Percentiles rank a stretch among this genome's conserved stretches.
phyloP scores from a whole-genome alignment of 2,888 invertebrate genomes.

The Rosalia funebris region DNA sequence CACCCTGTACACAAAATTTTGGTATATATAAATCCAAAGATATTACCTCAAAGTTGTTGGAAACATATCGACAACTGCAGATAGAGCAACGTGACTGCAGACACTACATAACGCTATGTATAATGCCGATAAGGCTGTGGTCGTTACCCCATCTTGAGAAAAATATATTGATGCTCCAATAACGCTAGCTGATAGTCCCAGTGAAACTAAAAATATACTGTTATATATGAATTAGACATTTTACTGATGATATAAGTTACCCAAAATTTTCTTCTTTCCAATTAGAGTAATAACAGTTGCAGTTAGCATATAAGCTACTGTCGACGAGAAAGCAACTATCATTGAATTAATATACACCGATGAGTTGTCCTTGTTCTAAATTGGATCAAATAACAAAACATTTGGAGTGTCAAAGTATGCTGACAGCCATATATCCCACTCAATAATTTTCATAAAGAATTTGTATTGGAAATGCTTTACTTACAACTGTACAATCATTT shows the following conservation, averaged over 20 bases:
- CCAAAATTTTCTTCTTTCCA: constrained; percentile 67
- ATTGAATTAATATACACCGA: constrained; percentile 75
- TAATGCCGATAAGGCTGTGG: constrained; percentile 62
- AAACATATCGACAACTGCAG: constrained; percentile 73
- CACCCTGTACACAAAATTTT: no score
- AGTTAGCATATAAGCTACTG: constrained; percentile 72
- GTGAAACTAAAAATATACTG: constrained; percentile 1
- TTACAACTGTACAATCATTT: constrained; percentile 41
- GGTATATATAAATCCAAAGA: no score
- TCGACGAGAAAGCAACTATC: constrained; percentile 71
- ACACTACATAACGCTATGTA: constrained; percentile 69
- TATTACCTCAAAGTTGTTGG: constrained; percentile 75
- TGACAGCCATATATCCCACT: no score
- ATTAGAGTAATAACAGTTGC: constrained; percentile 66
- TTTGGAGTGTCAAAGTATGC: neutral
- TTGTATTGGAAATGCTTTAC: no score
- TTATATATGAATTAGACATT: neutral
- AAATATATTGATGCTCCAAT: constrained; percentile 33
- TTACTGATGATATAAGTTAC: constrained; percentile 56
- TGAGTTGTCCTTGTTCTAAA: constrained; percentile 53
- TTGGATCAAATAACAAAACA: neutral
- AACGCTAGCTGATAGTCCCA: constrained; percentile 3
- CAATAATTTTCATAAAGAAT: no score
- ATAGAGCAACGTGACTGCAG: constrained; percentile 69
- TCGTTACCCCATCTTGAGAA: constrained; percentile 63